Evolutionary conservation across 2,888 invertebrate genomes (phyloP).

Genomic region (Camptogramma bilineatum): DNA sequence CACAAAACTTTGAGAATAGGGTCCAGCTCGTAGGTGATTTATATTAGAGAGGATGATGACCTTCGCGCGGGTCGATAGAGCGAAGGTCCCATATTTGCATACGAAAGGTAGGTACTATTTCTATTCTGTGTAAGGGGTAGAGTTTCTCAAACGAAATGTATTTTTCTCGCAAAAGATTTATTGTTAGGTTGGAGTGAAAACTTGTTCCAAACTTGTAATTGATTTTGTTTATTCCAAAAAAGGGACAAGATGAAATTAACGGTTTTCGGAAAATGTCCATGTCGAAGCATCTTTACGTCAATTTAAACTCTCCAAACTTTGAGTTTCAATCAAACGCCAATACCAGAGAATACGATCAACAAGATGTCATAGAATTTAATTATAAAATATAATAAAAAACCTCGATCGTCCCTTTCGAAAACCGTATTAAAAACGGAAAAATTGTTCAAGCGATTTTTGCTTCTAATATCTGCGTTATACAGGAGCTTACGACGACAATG

Average conservation of each 20-base stretch:
- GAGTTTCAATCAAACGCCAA: slow-evolving; percentile 78
- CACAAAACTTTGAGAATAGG: slow-evolving; percentile 20
- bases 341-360: slow-evolving; percentile 75
- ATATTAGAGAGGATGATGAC: slow-evolving; percentile 39
- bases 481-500: slow-evolving; percentile 44
- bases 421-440: slow-evolving; percentile 45
- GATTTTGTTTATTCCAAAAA: slow-evolving; percentile 6
- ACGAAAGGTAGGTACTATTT: slow-evolving; percentile 19
- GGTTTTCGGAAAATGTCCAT: slow-evolving; percentile 17
- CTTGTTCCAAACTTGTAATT: slow-evolving; percentile 8
- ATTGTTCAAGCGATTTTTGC: slow-evolving; percentile 60
- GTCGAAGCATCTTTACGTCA: slow-evolving; percentile 37
- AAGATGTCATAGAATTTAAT: slow-evolving; percentile 84
- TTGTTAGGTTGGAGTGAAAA: slow-evolving; percentile 7
- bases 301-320: slow-evolving; percentile 67
- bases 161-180: slow-evolving; percentile 23
- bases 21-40: slow-evolving; percentile 41
- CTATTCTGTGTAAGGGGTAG: slow-evolving; percentile 14
- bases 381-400: slow-evolving; percentile 82
- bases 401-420: slow-evolving; percentile 76
- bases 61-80: slow-evolving; percentile 30
- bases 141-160: slow-evolving; percentile 22
- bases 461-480: slow-evolving; percentile 57
- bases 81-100: slow-evolving; percentile 35
- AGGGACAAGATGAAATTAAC: slow-evolving; percentile 10